Conservation (phyloP, 1,140 invertebrate genomes). For the Pseudomyrmex cubaensis region DNA sequence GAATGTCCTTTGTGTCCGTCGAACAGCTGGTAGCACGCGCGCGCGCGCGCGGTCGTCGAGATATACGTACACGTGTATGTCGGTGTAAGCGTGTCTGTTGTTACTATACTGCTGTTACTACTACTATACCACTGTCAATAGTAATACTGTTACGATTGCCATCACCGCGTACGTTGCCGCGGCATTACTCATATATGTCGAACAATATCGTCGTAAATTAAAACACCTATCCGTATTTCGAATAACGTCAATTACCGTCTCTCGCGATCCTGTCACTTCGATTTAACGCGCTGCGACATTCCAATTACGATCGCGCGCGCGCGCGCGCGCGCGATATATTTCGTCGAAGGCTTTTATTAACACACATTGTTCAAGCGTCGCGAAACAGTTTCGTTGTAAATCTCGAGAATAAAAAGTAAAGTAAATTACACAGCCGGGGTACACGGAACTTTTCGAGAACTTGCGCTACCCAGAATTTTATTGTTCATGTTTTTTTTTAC, state of each 20-base stretch:
- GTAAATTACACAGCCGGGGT: background rate
- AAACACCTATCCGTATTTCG: constrained; percentile 48
- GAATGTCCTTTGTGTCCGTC: constrained; percentile 65
- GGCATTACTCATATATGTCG: background rate
- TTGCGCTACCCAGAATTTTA: background rate
- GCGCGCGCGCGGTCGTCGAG: constrained; percentile 43
- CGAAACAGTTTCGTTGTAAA: constrained; percentile 20
- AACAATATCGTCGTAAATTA: constrained; percentile 40
- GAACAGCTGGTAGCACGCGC: constrained; percentile 54
- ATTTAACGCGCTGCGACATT: constrained; percentile 32
- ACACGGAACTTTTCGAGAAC: background rate
- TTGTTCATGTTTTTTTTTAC: background rate
- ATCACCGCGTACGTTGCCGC: background rate
- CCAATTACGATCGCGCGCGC: constrained; percentile 17
- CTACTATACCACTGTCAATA: no score
- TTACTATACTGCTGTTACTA: no score
- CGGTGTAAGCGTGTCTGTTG: background rate
- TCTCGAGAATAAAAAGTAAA: background rate
- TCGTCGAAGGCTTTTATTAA: constrained; percentile 46
- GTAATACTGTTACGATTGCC: background rate
- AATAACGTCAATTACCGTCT: constrained; percentile 31
- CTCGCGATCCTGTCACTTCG: constrained; percentile 20
- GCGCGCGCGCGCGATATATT: constrained; percentile 9
- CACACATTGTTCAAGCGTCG: constrained; percentile 7
- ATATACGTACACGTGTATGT: background rate